These are phyloP conservation scores for Xenops minutus DNA, from an alignment of 2,797 vertebrate genomes.

Conservation along the genomic window DNA sequence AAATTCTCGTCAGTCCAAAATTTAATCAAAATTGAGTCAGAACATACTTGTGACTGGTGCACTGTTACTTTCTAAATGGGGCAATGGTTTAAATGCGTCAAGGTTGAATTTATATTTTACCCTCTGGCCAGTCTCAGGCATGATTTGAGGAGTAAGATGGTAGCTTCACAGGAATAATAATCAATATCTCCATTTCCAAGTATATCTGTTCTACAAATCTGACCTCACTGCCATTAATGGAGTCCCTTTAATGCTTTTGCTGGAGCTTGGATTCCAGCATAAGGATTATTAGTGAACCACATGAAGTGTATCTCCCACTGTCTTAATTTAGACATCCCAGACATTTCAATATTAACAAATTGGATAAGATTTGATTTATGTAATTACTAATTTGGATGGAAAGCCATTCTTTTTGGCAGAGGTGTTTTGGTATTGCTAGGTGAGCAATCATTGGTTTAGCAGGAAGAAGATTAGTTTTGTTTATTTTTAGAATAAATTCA, in stretches of 20 bases:
- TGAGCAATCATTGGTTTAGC: conserved; percentile 4
- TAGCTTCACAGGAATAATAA: neutral
- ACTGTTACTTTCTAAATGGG: neutral
- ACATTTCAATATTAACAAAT: neutral
- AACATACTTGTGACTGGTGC: neutral
- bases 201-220: neutral
- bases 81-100: neutral
- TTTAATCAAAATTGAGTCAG: neutral
- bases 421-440: neutral
- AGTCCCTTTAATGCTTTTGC: neutral
- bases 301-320: neutral
- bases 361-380: neutral
- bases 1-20: neutral
- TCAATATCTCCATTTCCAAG: neutral
- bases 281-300: neutral
- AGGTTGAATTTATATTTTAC: neutral
- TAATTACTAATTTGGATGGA: neutral
- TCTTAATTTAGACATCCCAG: neutral
- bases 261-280: neutral
- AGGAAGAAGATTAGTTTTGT: neutral
- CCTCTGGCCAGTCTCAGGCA: neutral
- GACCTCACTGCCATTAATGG: neutral
- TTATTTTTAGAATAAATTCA: conserved; percentile 33
- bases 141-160: neutral
- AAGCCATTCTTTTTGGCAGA: conserved; percentile 9